phyloP scores from a whole-genome alignment of 2,888 invertebrate species.

The Scelioninae gen. 1 region DNA sequence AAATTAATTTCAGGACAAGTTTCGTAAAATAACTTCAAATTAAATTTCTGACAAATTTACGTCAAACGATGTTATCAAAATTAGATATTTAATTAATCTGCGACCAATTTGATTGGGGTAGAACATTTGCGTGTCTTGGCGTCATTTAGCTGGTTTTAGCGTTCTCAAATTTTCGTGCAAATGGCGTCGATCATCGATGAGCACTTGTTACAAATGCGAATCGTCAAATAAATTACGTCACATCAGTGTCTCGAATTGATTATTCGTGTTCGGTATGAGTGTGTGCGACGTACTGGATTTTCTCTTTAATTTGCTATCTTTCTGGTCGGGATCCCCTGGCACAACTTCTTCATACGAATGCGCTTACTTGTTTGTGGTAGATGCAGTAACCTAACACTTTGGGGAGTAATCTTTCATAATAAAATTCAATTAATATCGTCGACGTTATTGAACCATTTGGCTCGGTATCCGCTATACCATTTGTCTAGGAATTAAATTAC shows the following conservation, averaged over 20 bases:
- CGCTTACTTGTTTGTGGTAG: slow-evolving; percentile 51
- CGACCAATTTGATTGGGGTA: no score
- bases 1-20: not conserved
- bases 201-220: slow-evolving; percentile 33
- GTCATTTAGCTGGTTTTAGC: no score
- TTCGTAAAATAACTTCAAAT: not conserved
- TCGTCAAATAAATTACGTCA: slow-evolving; percentile 45
- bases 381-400: slow-evolving; percentile 35
- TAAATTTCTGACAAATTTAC: not conserved
- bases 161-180: no score
- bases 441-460: slow-evolving; percentile 53
- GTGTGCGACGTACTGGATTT: slow-evolving; percentile 34
- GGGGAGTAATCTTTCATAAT: slow-evolving; percentile 66
- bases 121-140: no score
- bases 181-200: slow-evolving; percentile 18
- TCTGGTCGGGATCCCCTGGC: slow-evolving; percentile 43
- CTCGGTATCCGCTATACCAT: slow-evolving; percentile 23
- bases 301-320: slow-evolving; percentile 57
- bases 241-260: slow-evolving; percentile 49
- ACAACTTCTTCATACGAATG: slow-evolving; percentile 60
- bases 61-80: no score
- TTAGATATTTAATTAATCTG: no score
- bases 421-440: slow-evolving; percentile 65
- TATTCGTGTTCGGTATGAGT: slow-evolving; percentile 53
- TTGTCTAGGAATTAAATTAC: slow-evolving; percentile 30